Evolutionary conservation across 2,797 vertebrate genomes (phyloP).

Genomic region (Chaunax sp.): DNA sequence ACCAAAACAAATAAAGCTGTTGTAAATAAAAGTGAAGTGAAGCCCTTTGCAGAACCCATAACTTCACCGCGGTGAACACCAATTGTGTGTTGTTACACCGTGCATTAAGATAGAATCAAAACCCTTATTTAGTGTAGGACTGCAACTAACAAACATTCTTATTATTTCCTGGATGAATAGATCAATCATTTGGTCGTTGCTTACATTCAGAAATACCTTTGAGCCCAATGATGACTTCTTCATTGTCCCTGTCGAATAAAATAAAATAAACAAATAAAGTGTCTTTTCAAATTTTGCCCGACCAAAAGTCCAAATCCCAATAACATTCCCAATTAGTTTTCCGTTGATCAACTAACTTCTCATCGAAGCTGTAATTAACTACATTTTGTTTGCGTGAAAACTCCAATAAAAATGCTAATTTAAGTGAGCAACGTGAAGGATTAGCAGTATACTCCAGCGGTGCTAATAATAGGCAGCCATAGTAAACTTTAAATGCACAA

Average conservation of each 20-base stretch:
- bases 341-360: not conserved
- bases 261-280: too few relatives aligned
- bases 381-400: not conserved
- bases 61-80: not conserved
- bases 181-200: too few relatives aligned
- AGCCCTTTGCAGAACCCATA: constrained; percentile 6
- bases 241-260: too few relatives aligned
- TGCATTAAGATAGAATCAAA: not conserved
- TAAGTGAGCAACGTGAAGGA: not conserved
- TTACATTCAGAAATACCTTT: not conserved
- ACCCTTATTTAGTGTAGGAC: not conserved
- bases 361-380: not conserved
- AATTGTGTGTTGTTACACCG: not conserved
- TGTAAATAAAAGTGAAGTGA: constrained; percentile 9
- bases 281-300: not conserved
- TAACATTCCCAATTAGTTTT: not conserved
- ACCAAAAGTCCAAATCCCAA: not conserved
- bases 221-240: not conserved
- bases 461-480: not conserved
- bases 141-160: not conserved
- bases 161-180: too few relatives aligned
- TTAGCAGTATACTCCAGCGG: constrained; percentile 4
- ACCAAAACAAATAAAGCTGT: not conserved
- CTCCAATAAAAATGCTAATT: not conserved
- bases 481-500: not conserved